Conservation (phyloP, 2,113 vertebrate species). For the Porphyrio hochstetteri region DNA sequence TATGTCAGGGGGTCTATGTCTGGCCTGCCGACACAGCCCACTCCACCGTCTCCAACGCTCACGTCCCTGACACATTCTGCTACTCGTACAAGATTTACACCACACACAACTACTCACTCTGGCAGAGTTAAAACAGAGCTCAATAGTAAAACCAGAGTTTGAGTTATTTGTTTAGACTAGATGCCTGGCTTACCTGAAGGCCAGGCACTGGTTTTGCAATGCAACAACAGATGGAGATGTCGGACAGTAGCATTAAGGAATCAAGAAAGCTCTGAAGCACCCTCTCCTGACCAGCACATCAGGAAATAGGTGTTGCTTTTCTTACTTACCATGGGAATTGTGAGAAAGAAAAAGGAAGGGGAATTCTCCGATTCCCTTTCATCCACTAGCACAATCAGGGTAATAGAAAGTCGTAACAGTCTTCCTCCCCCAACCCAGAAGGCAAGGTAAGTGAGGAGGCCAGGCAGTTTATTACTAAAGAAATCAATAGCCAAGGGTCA, state of each 20-base stretch:
- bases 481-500: slow-evolving; percentile 47
- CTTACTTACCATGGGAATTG: not conserved
- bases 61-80: not conserved
- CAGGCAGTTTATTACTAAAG: slow-evolving; percentile 16
- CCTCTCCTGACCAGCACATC: not conserved
- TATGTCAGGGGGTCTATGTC: not conserved
- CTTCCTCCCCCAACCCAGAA: not conserved
- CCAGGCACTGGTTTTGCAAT: not conserved
- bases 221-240: not conserved
- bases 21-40: not conserved
- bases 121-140: not conserved
- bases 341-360: not conserved
- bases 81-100: not conserved
- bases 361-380: slow-evolving; percentile 19
- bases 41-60: not conserved
- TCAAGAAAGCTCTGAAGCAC: not conserved
- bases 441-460: not conserved
- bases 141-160: not conserved
- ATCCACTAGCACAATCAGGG: not conserved
- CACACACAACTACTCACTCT: not conserved
- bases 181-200: not conserved
- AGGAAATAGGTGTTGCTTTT: slow-evolving; percentile 9
- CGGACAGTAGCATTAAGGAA: not conserved
- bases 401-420: slow-evolving; percentile 13
- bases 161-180: not conserved